Percentiles rank a stretch among this genome's conserved stretches.
Evolutionary conservation across 1,140 invertebrate genomes (phyloP).

Genomic region (Drosophila cardini): DNA sequence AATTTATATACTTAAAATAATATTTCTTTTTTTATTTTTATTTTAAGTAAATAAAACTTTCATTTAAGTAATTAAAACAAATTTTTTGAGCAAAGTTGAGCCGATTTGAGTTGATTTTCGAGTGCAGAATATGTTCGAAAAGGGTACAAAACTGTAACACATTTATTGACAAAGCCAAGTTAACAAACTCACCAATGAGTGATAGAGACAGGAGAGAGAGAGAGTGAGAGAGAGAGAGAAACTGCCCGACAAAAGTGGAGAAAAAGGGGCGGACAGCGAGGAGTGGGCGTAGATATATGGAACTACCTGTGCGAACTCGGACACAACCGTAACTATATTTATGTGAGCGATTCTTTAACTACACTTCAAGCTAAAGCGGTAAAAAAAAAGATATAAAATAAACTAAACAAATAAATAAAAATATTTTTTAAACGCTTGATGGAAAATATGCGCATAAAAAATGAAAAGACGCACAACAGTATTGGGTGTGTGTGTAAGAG

Average conservation of each 20-base stretch:
- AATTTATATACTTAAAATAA: too few species aligned
- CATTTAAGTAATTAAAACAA: too few species aligned
- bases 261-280: neutral
- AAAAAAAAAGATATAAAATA: neutral
- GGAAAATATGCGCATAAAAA: constrained; percentile 10
- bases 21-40: too few species aligned
- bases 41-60: too few species aligned
- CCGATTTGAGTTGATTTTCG: too few species aligned
- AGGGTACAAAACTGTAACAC: neutral
- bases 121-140: too few species aligned
- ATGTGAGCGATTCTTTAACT: constrained; percentile 25
- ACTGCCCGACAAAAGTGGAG: too few species aligned
- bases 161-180: constrained; percentile 37
- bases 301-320: constrained; percentile 17
- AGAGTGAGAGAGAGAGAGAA: neutral
- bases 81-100: too few species aligned
- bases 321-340: constrained; percentile 28
- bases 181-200: neutral
- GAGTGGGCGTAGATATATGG: neutral
- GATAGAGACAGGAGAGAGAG: neutral
- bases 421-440: constrained; percentile 11
- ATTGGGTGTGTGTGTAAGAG: constrained; percentile 25
- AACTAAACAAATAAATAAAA: constrained; percentile 15
- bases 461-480: neutral
- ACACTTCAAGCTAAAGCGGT: constrained; percentile 13